These are phyloP conservation scores for Cephus rjabovi DNA, from an alignment of 2,888 invertebrate genomes.

Conservation along the genomic window DNA sequence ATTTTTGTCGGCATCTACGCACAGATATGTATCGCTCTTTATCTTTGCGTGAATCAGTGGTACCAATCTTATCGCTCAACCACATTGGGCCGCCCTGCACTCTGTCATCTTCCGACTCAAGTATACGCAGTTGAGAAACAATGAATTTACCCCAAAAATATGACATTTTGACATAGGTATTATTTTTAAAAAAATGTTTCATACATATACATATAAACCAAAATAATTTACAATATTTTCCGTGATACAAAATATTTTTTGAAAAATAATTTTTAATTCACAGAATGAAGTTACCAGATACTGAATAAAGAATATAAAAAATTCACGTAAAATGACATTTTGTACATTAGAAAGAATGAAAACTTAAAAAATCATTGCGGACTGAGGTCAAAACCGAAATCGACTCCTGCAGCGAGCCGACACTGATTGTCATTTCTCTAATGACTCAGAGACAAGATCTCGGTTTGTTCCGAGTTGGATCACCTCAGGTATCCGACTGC, in stretches of 20 bases:
- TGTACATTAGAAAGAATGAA: not conserved
- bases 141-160: not conserved
- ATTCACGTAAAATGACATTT: not conserved
- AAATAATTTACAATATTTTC: no score
- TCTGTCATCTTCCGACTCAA: constrained; percentile 34
- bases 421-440: constrained; percentile 57
- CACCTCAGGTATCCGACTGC: constrained; percentile 6
- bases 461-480: constrained; percentile 25
- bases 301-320: not conserved
- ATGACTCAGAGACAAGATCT: constrained; percentile 60
- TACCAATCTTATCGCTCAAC: constrained; percentile 48
- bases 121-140: not conserved
- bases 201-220: no score
- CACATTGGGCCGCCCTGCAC: constrained; percentile 33
- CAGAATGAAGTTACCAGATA: no score
- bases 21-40: constrained; percentile 28
- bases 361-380: not conserved
- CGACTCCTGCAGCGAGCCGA: constrained; percentile 34
- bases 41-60: constrained; percentile 46
- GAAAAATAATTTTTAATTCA: not conserved
- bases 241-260: not conserved
- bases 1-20: constrained; percentile 42
- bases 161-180: not conserved
- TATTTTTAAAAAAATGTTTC: no score
- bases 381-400: constrained; percentile 7